These are phyloP conservation scores for Oplegnathus fasciatus DNA, from an alignment of 2,113 vertebrate species.

Conservation along the genomic window DNA sequence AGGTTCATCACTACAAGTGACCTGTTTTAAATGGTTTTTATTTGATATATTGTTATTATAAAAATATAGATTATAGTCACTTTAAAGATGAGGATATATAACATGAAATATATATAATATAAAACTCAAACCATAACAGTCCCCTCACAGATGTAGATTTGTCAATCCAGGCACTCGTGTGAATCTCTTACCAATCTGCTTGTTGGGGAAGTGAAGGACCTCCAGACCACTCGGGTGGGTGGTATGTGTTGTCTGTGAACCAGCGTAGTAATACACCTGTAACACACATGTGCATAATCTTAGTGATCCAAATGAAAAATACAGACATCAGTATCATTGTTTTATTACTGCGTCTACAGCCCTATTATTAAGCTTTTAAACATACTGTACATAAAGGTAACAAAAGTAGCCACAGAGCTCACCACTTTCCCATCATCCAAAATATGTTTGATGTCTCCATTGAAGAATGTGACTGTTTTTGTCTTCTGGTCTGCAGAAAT, in stretches of 20 bases:
- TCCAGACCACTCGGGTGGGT: slow-evolving; percentile 81
- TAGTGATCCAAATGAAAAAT: background rate
- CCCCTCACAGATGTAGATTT: too few relatives aligned
- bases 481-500: slow-evolving; percentile 74
- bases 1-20: too few relatives aligned
- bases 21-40: background rate
- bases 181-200: slow-evolving; percentile 82
- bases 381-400: too few relatives aligned
- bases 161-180: background rate
- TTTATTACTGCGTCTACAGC: background rate
- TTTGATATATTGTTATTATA: background rate
- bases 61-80: background rate
- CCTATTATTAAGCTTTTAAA: background rate
- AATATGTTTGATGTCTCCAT: slow-evolving; percentile 83
- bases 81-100: background rate
- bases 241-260: slow-evolving; percentile 79
- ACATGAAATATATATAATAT: background rate
- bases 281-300: background rate
- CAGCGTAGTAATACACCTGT: slow-evolving; percentile 85
- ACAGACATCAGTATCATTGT: background rate
- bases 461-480: slow-evolving; percentile 74
- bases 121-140: background rate
- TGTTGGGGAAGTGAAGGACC: slow-evolving; percentile 73
- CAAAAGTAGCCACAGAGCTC: background rate
- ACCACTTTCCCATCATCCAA: slow-evolving; percentile 82